Evolutionary conservation across 1,140 invertebrate genomes (phyloP).

Genomic region (Drosophila ambigua): DNA sequence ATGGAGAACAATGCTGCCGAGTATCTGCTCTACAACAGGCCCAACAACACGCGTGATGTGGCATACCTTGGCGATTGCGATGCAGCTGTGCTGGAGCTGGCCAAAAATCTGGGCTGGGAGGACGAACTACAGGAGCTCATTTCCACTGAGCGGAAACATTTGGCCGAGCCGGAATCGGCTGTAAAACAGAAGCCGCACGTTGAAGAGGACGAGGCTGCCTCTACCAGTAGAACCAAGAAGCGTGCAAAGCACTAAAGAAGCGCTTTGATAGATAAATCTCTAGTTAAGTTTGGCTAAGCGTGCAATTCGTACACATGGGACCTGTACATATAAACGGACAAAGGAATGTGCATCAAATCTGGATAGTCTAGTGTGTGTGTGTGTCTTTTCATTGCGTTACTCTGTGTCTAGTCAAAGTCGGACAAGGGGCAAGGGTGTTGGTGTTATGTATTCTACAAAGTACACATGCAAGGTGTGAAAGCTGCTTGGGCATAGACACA

Average conservation of each 20-base stretch:
- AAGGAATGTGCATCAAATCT: conserved; percentile 18
- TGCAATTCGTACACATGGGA: conserved; percentile 44
- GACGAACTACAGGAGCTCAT: conserved; percentile 87
- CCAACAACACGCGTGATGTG: conserved; percentile 91
- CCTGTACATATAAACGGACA: conserved; percentile 27
- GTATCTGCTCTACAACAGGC: conserved; percentile 87
- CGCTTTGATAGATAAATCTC: conserved; percentile 18
- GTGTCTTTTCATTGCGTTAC: too few relatives aligned
- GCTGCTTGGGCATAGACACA: too few relatives aligned
- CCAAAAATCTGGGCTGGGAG: conserved; percentile 93
- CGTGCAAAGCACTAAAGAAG: background rate
- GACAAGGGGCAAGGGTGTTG: too few relatives aligned
- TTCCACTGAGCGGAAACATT: conserved; percentile 85
- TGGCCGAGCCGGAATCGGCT: conserved; percentile 76
- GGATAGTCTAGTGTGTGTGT: too few relatives aligned
- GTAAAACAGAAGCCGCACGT: background rate
- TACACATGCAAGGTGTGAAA: too few relatives aligned
- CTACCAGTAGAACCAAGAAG: background rate
- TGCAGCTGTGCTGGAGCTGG: conserved; percentile 91
- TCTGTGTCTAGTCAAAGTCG: too few relatives aligned
- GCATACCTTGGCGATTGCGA: conserved; percentile 95
- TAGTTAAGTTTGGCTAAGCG: conserved; percentile 33
- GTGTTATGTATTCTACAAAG: too few relatives aligned
- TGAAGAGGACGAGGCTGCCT: background rate
- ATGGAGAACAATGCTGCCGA: conserved; percentile 47